These are phyloP conservation scores for Hylaeus anthracinus DNA, from an alignment of 1,140 invertebrate species.

Conservation along the genomic window DNA sequence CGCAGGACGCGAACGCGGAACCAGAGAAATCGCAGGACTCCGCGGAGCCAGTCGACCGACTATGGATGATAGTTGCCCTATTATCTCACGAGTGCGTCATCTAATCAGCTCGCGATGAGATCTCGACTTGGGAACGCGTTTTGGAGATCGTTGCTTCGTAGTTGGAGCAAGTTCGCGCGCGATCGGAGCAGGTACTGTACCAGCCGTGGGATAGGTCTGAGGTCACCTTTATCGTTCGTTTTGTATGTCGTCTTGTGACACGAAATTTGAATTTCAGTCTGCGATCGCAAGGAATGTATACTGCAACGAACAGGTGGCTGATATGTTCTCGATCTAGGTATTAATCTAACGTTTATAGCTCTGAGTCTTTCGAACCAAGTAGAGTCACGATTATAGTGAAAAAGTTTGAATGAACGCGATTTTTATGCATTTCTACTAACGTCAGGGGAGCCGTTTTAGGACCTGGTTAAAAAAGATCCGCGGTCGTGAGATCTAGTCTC, in stretches of 20 bases:
- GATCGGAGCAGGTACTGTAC: constrained; percentile 7
- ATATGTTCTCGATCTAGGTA: no score
- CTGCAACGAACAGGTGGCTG: background rate
- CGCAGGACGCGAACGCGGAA: background rate
- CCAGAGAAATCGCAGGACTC: background rate
- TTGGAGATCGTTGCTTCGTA: background rate
- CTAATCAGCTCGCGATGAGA: background rate
- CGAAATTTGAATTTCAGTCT: background rate
- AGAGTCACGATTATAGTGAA: no score
- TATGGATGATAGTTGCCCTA: no score
- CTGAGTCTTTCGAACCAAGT: no score
- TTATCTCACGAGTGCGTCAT: background rate
- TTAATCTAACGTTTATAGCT: no score
- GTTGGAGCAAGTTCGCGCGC: background rate
- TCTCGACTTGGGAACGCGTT: background rate
- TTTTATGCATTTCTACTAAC: no score
- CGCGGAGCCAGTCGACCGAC: background rate
- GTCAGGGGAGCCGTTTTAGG: no score
- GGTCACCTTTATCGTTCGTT: constrained; percentile 28
- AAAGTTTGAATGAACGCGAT: no score
- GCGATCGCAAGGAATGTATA: constrained; percentile 12
- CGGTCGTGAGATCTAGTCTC: no score
- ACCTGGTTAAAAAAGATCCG: no score
- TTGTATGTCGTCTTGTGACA: constrained; percentile 2
- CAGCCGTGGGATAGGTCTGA: constrained; percentile 9